A percentile compares a stretch with the other conserved stretches of the same genome.
phyloP scores from a whole-genome alignment of 2,113 vertebrate species.

The Tricholaema leucomelas region DNA sequence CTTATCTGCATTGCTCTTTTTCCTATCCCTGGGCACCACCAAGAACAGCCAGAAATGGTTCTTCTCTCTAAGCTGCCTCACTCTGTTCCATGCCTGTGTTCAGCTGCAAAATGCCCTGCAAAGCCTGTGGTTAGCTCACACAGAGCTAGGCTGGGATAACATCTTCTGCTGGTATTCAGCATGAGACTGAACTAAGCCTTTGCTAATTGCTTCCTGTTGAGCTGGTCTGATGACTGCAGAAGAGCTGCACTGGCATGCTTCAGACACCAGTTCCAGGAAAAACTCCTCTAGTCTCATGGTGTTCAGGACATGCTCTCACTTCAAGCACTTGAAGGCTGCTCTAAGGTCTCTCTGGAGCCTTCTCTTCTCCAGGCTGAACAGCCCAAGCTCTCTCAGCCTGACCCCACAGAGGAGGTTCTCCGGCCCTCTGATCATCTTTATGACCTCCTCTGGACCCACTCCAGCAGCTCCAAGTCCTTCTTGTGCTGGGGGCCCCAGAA shows the following conservation, averaged over 20 bases:
- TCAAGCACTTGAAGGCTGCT: background rate
- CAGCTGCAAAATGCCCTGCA: background rate
- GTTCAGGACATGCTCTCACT: background rate
- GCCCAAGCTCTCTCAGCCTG: too few species aligned
- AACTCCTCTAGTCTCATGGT: background rate
- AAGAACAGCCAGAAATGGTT: background rate
- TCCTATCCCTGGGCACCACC: too few species aligned
- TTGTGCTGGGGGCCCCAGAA: too few species aligned
- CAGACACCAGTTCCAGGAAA: slow-evolving; percentile 5
- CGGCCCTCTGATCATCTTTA: too few species aligned
- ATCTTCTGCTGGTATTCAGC: background rate
- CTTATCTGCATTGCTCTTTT: too few species aligned
- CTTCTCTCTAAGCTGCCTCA: background rate
- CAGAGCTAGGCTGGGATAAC: background rate
- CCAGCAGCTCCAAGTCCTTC: too few species aligned
- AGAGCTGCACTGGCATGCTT: background rate
- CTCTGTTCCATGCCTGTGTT: background rate
- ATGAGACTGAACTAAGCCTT: background rate
- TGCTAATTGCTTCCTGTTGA: slow-evolving; percentile 45
- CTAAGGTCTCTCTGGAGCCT: too few species aligned
- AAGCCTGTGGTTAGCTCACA: background rate
- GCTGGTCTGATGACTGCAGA: slow-evolving; percentile 21
- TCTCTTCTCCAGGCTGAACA: too few species aligned
- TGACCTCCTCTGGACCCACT: too few species aligned
- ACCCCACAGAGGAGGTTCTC: too few species aligned